Evolutionary conservation across 1,140 invertebrate genomes (phyloP), one percentile per base, ranked within the genome.

Genomic region (Drosophila chauvacae): DNA sequence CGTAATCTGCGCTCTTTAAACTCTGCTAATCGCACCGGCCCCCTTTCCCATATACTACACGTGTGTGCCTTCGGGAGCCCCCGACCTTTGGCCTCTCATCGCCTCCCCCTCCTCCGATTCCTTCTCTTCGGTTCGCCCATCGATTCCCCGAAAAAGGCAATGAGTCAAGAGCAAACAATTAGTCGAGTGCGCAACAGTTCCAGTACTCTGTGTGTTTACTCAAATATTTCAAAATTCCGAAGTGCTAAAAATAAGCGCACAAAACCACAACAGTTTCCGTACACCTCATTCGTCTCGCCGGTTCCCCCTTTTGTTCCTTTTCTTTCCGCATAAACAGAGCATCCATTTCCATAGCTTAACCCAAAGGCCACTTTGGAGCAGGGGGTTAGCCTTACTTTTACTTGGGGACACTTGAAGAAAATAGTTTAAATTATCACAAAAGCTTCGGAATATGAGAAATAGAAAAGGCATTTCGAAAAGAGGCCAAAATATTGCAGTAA

Each of bases 281-380:
- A 2, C 47, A n/a, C 14, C 11, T 30, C 13, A 41, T n/a, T 4
- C 33, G 33, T 35, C 11, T 35, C 33, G 33, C 20, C 16, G 20
- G 11, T 13, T 26, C 11, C n/a, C 47, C 6, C 23, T 37, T 53
- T 55, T 37, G 47, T 51, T 69, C 20, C 61, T 20, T 51, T 51
- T 4, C 47, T 18, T 28, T 42, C 61, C 61, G 51, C 66, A 71
- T 72, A 72, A 72, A 20, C 66, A 72, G 53, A 16, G 53, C 69
- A 72, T 72, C 55, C 53, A 72, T 72, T 72, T 72, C 69, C 69
- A 72, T 72, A 72, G 3, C 39, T 60, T 60, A 72, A 42, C 45
- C 69, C 37, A 14, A 35, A 18, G 61, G 61, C 13, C 26, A 28
- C 26, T 64, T 14, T 7, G 35, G 44, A 37, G 18, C 51, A 47